Evolutionary conservation across 2,888 invertebrate species (phyloP).

Genomic region (Dastarcus helophoroides): DNA sequence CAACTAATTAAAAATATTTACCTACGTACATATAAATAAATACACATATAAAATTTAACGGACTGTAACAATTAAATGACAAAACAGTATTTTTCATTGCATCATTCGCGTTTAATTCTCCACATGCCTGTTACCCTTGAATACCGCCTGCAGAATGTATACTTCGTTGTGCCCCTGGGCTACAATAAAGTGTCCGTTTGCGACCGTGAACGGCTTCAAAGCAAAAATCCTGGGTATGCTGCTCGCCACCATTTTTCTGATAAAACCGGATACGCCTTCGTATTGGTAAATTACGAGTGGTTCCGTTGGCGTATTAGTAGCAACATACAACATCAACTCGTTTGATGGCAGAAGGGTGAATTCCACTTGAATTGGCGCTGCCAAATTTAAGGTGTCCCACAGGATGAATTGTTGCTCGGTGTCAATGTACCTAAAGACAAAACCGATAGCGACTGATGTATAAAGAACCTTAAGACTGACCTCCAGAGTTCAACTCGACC

Average conservation of each 20-base stretch:
- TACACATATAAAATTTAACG: too few relatives aligned
- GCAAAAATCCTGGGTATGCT: constrained; percentile 16
- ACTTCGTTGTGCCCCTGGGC: constrained; percentile 21
- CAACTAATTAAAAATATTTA: too few relatives aligned
- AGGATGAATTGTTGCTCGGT: too few relatives aligned
- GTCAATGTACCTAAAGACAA: constrained; percentile 25
- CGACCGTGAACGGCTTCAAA: constrained; percentile 22
- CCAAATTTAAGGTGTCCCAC: too few relatives aligned
- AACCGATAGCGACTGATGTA: not conserved
- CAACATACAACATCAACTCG: constrained; percentile 37
- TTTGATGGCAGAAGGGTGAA: constrained; percentile 34
- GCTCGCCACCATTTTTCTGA: constrained; percentile 19
- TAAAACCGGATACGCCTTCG: constrained; percentile 36
- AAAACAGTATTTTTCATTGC: too few relatives aligned
- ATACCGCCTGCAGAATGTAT: constrained; percentile 25
- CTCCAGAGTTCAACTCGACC: constrained; percentile 28
- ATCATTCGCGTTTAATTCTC: too few relatives aligned
- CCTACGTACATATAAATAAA: too few relatives aligned
- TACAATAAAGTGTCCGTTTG: constrained; percentile 26
- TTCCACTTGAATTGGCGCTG: constrained; percentile 29
- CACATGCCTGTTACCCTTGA: constrained; percentile 28
- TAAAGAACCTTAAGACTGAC: constrained; percentile 16
- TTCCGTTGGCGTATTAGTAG: constrained; percentile 31
- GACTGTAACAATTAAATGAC: too few relatives aligned
- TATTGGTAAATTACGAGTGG: constrained; percentile 36